Evolutionary conservation across 92 coral and sea anemone genomes (phyloP), one percentile per base, ranked within the genome.

Genomic region (Galaxea fascicularis): DNA sequence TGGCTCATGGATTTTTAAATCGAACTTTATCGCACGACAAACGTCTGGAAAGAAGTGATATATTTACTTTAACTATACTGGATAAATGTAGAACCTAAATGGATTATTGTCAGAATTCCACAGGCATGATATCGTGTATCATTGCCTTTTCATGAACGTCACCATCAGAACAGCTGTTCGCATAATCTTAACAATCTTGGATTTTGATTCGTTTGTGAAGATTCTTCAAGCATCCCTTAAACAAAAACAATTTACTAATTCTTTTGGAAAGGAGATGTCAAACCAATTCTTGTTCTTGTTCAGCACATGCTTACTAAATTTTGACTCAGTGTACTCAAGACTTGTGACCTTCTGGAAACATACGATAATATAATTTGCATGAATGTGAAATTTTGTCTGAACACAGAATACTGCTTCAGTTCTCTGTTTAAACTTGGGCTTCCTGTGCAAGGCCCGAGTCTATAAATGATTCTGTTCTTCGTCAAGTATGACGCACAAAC

Each of bases 181-280:
- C n/a, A 13, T 35, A 70, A 29, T 75, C 52, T 35, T 4, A 51
- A 10, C 56, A 74, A 53, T 74, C 46, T 47, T 4, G 60, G 51
- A 30, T 0, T 30, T 31, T 12, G 29, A 51, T 73, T 51, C 51
- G 20, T 17, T 29, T 39, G 16, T 21, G 18, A 54, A 62, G 44
- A 8, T 27, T 20, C 56, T 70, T 74, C n/a, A 15, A 30, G 46
- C 16, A 51, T 29, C n/a, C 65, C 51, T 10, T 27, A n/a, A 31
- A 30, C 68, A 75, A 75, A 75, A 52, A 74, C 17, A 65, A 57
- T 75, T 75, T 75, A 49, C 41, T 18, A 30, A 75, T 75, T 31
- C 65, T 54, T 9, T 56, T 57, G 1, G 30, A 29, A 57, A 58
- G 12, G 68, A 24, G 58, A 18, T 59, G 31, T 41, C 18, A n/a